Evolutionary conservation across 2,888 invertebrate species (phyloP).

Genomic region (Habroteleia sp.): DNA sequence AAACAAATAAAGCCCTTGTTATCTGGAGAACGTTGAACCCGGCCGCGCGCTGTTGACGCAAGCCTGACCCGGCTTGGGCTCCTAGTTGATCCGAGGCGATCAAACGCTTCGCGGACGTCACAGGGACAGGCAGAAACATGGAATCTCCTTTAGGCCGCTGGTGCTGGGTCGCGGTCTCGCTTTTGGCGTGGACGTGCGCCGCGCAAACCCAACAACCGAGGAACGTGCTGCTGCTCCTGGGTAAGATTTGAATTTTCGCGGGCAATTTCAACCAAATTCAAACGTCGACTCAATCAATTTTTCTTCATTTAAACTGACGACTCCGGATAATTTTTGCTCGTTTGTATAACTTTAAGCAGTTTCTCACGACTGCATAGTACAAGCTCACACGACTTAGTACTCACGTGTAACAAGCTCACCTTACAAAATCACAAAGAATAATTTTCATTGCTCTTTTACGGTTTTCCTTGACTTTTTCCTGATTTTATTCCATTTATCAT

Average conservation of each 20-base stretch:
- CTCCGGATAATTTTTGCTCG: too few species aligned
- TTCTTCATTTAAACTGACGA: too few species aligned
- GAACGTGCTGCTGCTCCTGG: slow-evolving; percentile 78
- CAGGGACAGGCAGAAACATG: slow-evolving; percentile 13
- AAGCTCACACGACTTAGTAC: too few species aligned
- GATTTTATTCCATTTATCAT: too few species aligned
- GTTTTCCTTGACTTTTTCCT: too few species aligned
- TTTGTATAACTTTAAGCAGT: too few species aligned
- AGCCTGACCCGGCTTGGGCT: slow-evolving; percentile 14
- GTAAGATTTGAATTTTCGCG: slow-evolving; percentile 70
- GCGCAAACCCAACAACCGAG: slow-evolving; percentile 19
- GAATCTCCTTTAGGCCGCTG: neutral
- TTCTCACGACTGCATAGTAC: too few species aligned
- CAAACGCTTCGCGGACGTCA: slow-evolving; percentile 13
- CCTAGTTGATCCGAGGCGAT: slow-evolving; percentile 29
- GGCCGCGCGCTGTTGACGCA: slow-evolving; percentile 9
- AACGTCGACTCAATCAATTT: too few species aligned
- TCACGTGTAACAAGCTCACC: too few species aligned
- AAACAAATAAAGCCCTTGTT: slow-evolving; percentile 1
- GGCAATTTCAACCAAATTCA: slow-evolving; percentile 26
- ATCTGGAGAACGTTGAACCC: slow-evolving; percentile 34
- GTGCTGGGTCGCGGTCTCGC: neutral
- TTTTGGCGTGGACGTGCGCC: neutral
- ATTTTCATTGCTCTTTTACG: too few species aligned
- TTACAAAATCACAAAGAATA: too few species aligned